Evolutionary conservation across 2,888 invertebrate species (phyloP).

Genomic region (Aphelenchoides bicaudatus): DNA sequence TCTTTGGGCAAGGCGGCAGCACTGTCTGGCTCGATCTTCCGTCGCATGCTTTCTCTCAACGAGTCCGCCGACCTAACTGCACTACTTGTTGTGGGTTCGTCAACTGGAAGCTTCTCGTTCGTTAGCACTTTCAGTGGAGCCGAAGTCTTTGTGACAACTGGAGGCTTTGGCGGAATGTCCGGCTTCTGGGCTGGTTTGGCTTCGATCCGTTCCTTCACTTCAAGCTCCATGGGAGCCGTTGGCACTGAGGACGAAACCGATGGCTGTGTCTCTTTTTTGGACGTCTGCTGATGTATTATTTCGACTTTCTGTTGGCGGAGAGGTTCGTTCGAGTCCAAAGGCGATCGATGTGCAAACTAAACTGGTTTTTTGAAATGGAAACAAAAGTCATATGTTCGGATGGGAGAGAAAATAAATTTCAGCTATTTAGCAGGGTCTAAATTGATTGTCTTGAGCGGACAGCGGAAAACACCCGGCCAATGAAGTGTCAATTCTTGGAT

Average conservation of each 20-base stretch:
- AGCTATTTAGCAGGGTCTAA: no score
- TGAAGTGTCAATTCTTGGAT: no score
- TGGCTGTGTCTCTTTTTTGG: no score
- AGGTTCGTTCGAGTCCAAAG: constrained; percentile 12
- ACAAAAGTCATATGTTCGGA: no score
- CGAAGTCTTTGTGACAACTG: background rate
- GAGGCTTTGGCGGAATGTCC: constrained; percentile 11
- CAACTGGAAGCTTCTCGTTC: background rate
- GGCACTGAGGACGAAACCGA: constrained; percentile 10
- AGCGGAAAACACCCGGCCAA: no score
- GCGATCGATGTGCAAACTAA: constrained; percentile 8
- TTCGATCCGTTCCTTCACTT: constrained; percentile 14
- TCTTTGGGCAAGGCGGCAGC: constrained; percentile 58
- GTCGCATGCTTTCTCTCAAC: constrained; percentile 15
- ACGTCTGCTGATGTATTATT: constrained; percentile 22
- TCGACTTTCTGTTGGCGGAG: constrained; percentile 21
- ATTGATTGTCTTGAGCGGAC: no score
- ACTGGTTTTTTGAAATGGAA: background rate
- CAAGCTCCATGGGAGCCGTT: background rate
- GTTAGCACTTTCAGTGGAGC: background rate
- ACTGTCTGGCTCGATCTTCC: constrained; percentile 37
- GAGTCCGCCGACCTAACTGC: constrained; percentile 19
- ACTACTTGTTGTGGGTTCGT: constrained; percentile 2
- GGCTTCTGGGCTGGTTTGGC: constrained; percentile 8
- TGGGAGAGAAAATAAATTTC: no score